Evolutionary conservation across 2,797 vertebrate species (phyloP).

Genomic region (Galago senegalensis): DNA sequence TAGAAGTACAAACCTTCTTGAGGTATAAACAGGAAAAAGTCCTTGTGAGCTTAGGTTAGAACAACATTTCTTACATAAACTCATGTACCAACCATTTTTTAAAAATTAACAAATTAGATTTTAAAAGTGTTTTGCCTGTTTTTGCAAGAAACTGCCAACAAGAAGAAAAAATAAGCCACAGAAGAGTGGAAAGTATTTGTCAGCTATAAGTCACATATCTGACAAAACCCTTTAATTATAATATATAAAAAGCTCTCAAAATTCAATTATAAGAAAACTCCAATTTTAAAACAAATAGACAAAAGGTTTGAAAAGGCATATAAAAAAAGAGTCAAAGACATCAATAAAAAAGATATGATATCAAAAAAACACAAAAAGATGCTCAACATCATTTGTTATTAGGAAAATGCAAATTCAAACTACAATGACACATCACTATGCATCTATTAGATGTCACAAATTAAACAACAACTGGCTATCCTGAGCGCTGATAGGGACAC

Average conservation of each 20-base stretch:
- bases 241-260: conserved; percentile 6
- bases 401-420: conserved; percentile 1
- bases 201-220: not conserved
- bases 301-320: not conserved
- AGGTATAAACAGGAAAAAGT: not conserved
- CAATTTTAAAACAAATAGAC: not conserved
- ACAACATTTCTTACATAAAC: not conserved
- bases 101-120: not conserved
- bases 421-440: not conserved
- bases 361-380: not conserved
- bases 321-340: too few relatives aligned
- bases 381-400: not conserved
- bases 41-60: not conserved
- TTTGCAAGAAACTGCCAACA: not conserved
- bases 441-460: conserved; percentile 11
- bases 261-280: not conserved
- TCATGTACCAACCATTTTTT: not conserved
- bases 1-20: not conserved
- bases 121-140: not conserved
- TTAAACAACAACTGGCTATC: not conserved
- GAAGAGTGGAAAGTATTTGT: not conserved
- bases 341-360: not conserved
- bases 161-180: not conserved
- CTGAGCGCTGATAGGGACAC: not conserved
- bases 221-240: not conserved